Evolutionary conservation across 2,797 vertebrate species (phyloP).

Genomic region (Enteromius unitaeniatus): DNA sequence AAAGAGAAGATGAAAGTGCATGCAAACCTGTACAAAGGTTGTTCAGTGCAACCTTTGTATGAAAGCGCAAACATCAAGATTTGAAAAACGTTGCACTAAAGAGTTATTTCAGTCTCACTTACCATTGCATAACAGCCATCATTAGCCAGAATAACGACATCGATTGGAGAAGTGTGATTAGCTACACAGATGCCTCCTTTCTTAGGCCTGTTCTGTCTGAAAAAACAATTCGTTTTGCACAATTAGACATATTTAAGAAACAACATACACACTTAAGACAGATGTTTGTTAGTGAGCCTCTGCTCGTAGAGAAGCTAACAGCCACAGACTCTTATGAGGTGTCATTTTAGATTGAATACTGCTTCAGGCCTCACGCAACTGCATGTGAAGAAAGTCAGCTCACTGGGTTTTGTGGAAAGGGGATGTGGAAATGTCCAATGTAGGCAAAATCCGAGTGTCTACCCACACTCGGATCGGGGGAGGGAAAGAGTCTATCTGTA

Average conservation of each 20-base stretch:
- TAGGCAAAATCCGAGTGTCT: no score
- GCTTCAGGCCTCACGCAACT: not conserved
- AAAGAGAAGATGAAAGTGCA: not conserved
- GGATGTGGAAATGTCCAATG: no score
- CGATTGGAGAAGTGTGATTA: constrained; percentile 95
- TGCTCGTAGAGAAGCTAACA: not conserved
- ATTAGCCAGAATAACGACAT: constrained; percentile 93
- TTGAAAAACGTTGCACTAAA: not conserved
- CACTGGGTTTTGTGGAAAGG: not conserved
- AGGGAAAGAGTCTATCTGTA: no score
- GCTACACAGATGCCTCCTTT: constrained; percentile 98
- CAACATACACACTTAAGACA: not conserved
- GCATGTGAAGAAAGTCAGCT: not conserved
- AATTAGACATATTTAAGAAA: not conserved
- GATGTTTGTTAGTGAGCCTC: not conserved
- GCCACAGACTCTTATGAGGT: not conserved
- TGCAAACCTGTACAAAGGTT: no score
- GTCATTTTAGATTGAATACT: not conserved
- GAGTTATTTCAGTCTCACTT: constrained; percentile 55
- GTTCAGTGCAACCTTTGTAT: no score
- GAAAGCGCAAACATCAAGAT: not conserved
- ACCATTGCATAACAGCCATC: constrained; percentile 98
- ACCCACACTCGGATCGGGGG: no score
- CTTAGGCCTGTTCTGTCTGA: constrained; percentile 90
- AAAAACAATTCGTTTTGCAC: constrained; percentile 44